phyloP scores from a whole-genome alignment of 2,888 invertebrate species.

The Callinectes sapidus region DNA sequence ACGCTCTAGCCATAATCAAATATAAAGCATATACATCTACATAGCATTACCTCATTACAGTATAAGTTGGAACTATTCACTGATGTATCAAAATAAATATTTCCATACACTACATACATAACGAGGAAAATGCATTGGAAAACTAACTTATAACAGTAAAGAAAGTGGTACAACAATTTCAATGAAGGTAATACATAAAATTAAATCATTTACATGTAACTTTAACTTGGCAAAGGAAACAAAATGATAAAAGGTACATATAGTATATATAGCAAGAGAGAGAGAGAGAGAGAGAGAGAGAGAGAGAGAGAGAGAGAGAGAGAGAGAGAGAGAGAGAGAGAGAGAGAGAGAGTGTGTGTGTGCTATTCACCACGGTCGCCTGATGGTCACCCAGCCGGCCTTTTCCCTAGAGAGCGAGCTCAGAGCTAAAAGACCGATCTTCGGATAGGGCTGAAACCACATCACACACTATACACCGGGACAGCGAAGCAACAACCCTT shows the following conservation, averaged over 20 bases:
- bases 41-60: neutral
- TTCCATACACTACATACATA: neutral
- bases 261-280: neutral
- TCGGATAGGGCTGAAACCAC: no score
- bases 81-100: neutral
- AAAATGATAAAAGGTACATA: neutral
- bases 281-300: slow-evolving; percentile 29
- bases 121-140: neutral
- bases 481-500: no score
- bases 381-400: no score
- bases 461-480: no score
- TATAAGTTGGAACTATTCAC: neutral
- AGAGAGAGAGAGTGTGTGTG: slow-evolving; percentile 10
- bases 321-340: neutral
- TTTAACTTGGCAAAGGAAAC: neutral
- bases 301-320: slow-evolving; percentile 36
- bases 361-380: no score
- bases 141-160: neutral
- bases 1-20: neutral
- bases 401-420: no score
- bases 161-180: no score
- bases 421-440: no score
- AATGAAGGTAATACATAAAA: neutral
- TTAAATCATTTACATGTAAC: neutral
- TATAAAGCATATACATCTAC: neutral